Evolutionary conservation across 2,113 vertebrate genomes (phyloP).

Genomic region (Saimiri boliviensis): DNA sequence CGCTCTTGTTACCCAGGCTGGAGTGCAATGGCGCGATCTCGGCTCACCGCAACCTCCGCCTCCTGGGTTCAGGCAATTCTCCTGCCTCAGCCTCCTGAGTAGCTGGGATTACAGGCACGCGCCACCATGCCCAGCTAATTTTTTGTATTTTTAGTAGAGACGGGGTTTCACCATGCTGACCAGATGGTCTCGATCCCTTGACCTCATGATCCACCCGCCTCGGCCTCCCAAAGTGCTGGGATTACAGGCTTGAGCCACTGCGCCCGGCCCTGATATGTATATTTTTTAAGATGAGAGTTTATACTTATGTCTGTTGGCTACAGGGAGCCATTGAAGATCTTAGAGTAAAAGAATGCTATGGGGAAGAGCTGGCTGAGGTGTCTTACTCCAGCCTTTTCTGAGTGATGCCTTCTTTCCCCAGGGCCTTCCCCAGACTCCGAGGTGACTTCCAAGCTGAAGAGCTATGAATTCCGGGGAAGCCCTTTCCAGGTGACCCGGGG

Average conservation of each 20-base stretch:
- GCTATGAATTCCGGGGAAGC: constrained; percentile 87
- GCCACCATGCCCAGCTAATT: too few species aligned
- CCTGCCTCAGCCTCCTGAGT: too few species aligned
- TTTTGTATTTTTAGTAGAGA: too few species aligned
- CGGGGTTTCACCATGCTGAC: background rate
- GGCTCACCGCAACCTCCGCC: too few species aligned
- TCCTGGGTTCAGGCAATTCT: too few species aligned
- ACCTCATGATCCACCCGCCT: background rate
- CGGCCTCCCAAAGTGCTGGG: background rate
- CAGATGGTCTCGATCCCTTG: background rate
- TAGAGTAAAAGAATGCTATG: background rate
- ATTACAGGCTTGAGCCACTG: background rate
- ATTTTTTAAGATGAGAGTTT: background rate
- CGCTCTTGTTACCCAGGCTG: too few species aligned
- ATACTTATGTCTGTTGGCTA: background rate
- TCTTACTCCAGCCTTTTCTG: background rate
- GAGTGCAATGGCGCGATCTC: too few species aligned
- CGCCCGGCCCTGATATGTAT: background rate
- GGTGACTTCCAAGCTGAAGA: constrained; percentile 82
- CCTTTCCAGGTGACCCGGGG: constrained; percentile 90
- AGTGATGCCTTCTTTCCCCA: constrained; percentile 44
- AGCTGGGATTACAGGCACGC: too few species aligned
- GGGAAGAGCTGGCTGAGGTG: background rate
- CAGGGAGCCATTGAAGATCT: background rate
- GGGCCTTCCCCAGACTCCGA: constrained; percentile 86